These are phyloP conservation scores for Mythimna lalbum DNA, from an alignment of 2,888 invertebrate genomes.

Conservation along the genomic window DNA sequence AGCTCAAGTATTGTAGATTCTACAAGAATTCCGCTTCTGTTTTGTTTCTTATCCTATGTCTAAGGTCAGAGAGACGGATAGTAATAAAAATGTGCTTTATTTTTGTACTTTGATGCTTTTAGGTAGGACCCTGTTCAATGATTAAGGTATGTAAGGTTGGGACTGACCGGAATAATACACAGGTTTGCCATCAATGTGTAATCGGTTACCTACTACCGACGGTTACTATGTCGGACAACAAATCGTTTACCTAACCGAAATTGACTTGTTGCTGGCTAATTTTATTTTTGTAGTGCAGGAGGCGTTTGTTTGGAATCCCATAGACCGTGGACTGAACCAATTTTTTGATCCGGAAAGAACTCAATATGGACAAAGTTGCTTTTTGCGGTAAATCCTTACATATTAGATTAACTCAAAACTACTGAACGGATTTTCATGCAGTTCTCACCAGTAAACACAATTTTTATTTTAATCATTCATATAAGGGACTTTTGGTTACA, in stretches of 20 bases:
- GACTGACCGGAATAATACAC: conserved; percentile 49
- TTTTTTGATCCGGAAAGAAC: too few species aligned
- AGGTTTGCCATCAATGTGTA: conserved; percentile 47
- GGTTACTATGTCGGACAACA: conserved; percentile 15
- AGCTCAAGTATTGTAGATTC: too few species aligned
- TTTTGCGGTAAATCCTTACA: too few species aligned
- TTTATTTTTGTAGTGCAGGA: not conserved
- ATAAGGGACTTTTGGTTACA: too few species aligned
- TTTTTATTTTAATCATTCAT: too few species aligned
- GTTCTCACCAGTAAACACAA: too few species aligned
- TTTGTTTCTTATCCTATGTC: conserved; percentile 17
- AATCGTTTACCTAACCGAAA: not conserved
- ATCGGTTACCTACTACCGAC: conserved; percentile 36
- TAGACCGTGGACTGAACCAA: too few species aligned
- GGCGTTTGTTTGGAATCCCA: too few species aligned
- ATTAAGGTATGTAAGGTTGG: conserved; percentile 52
- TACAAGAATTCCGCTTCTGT: conserved; percentile 12
- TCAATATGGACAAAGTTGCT: too few species aligned
- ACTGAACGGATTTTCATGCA: too few species aligned
- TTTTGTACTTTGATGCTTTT: conserved; percentile 50
- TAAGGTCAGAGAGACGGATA: conserved; percentile 52
- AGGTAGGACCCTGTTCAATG: conserved; percentile 50
- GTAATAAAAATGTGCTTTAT: conserved; percentile 59
- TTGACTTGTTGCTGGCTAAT: conserved; percentile 11
- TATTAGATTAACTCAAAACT: too few species aligned